A percentile compares a stretch with the other conserved stretches of the same genome.
Evolutionary conservation across 2,797 vertebrate genomes (phyloP).

Genomic region (Simalia tracyae): DNA sequence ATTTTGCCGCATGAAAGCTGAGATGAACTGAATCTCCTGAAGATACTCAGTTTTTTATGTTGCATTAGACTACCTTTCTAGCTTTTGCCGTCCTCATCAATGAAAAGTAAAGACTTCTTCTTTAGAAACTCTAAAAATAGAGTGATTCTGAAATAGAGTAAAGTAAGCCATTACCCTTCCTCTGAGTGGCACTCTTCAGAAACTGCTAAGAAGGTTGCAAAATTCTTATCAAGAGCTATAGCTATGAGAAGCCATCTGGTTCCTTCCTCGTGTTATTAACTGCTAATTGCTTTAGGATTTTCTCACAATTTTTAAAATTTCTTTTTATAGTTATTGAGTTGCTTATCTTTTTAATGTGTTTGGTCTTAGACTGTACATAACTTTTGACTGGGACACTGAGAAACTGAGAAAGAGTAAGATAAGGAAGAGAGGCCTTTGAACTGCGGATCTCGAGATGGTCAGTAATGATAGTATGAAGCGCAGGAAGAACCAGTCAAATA

Average conservation of each 20-base stretch:
- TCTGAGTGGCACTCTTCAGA: background rate
- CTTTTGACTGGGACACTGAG: background rate
- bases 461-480: background rate
- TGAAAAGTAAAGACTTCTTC: background rate
- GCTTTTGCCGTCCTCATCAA: background rate
- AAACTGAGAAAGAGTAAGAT: background rate
- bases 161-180: background rate
- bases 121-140: background rate
- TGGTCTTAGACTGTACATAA: background rate
- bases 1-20: background rate
- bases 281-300: background rate
- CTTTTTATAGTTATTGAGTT: background rate
- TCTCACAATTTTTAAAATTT: background rate
- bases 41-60: conserved; percentile 24
- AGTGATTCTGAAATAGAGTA: background rate
- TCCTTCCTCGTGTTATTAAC: background rate
- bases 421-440: background rate
- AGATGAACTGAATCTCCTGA: conserved; percentile 28
- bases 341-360: background rate
- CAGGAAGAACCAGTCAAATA: background rate
- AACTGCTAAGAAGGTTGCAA: background rate
- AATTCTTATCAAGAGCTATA: background rate
- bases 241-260: background rate
- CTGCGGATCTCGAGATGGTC: background rate
- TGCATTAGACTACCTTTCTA: background rate